These are phyloP conservation scores for Acrocephalus kingi DNA, from an alignment of 2,113 vertebrate genomes.

Conservation along the genomic window DNA sequence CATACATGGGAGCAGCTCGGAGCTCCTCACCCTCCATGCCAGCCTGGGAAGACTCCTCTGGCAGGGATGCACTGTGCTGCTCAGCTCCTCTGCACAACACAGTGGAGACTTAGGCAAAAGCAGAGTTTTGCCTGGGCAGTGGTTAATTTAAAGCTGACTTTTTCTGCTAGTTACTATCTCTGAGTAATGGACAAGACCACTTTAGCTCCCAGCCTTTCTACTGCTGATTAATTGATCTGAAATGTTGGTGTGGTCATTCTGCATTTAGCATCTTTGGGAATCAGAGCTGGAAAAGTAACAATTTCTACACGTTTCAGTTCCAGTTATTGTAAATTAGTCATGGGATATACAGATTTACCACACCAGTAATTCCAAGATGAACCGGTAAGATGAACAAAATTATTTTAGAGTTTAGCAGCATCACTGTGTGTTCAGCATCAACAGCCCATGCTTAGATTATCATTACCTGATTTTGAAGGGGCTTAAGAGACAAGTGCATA, in stretches of 20 bases:
- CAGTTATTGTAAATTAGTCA: not conserved
- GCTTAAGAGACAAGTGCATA: not conserved
- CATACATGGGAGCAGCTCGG: fast-evolving
- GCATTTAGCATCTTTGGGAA: not conserved
- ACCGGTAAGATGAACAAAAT: not conserved
- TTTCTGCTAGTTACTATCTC: not conserved
- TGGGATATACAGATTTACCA: not conserved
- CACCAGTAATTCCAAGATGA: not conserved
- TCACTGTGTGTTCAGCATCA: not conserved
- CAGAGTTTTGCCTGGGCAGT: not conserved
- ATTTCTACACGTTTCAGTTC: not conserved
- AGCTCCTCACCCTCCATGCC: not conserved
- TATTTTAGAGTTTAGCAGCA: not conserved
- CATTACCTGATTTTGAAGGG: not conserved
- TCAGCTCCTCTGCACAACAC: not conserved
- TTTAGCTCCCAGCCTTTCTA: not conserved
- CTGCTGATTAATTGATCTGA: not conserved
- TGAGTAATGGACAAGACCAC: not conserved
- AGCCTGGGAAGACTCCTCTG: not conserved
- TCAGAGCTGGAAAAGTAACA: not conserved
- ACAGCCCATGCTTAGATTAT: not conserved
- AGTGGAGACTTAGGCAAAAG: not conserved
- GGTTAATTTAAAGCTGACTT: not conserved
- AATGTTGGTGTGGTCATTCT: not conserved
- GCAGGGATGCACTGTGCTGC: not conserved